Evolutionary conservation across 2,113 vertebrate genomes (phyloP), one percentile per base, ranked within the genome.

Genomic region (Callithrix jacchus): DNA sequence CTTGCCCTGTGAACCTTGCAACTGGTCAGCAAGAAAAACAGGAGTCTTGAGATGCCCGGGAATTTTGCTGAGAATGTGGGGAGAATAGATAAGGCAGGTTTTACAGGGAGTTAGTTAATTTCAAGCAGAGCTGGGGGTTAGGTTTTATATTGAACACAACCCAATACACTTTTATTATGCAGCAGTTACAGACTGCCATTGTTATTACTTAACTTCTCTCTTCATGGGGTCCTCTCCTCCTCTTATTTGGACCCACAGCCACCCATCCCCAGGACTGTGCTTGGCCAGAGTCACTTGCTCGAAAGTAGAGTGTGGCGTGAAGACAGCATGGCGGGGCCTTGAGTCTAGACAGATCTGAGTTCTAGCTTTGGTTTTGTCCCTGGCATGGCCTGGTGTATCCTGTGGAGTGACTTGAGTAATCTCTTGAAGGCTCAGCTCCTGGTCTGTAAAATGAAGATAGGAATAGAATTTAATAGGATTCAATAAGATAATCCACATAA

Each of bases 391-490:
- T 16, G 13, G 10, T 93, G 35, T 73, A 8, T 52, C 42, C 14
- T 0, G 64, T 91, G 68, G 77, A 56, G 27, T 54, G 30, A 35
- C 6, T 70, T 73, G 37, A 40, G 52, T 58, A 47, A 68, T 35
- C 23, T 32, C 20, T 76, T 0, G 3, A 27, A 88, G 37, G 9
- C 66, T 92, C 54, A 49, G 21, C 32, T 93, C 37, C 86, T 81
- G 86, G 27, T 42, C 58, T 94, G 7, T 40, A 82, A 96, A 95
- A 42, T 80, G 25, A 45, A 16, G 37, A 73, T 42, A 32, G 21
- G 83, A 58, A 32, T 4, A 32, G 27, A 79, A 83, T 91, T 40
- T 47, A 88, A 47, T 40, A 74, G 76, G 30, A 83, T 61, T 52
- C 16, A 71, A 42, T 68, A 35, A 20, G 49, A 12, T 18, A 81